Conservation (phyloP, 2,113 vertebrate genomes). For the Rhea americana region DNA sequence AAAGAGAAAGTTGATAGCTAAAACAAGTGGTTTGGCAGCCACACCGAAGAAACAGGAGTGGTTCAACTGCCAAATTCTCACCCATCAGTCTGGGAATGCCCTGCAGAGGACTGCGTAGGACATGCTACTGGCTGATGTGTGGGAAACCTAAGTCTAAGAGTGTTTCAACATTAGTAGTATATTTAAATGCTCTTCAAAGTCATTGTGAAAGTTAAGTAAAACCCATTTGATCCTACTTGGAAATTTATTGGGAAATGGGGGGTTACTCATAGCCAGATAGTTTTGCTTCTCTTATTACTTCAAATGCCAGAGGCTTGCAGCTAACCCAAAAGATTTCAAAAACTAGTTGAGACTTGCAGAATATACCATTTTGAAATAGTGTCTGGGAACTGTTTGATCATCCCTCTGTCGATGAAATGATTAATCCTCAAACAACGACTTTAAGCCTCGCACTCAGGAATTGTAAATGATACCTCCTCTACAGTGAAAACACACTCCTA, state of each 20-base stretch:
- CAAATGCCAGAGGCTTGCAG: constrained; percentile 2
- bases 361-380: not conserved
- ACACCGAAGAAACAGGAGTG: constrained; percentile 11
- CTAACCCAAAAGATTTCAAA: not conserved
- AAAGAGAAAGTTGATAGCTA: constrained; percentile 53
- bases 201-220: constrained; percentile 44
- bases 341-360: not conserved
- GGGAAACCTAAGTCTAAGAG: constrained; percentile 29
- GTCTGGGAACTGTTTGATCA: not conserved
- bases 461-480: not conserved
- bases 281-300: not conserved
- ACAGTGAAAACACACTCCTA: not conserved
- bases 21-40: constrained; percentile 66
- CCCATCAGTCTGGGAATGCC: constrained; percentile 47
- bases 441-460: not conserved
- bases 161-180: constrained; percentile 37
- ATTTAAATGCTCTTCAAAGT: constrained; percentile 58
- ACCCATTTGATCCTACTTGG: constrained; percentile 1
- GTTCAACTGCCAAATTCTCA: constrained; percentile 48
- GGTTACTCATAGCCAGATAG: constrained; percentile 29
- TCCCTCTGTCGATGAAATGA: not conserved
- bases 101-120: constrained; percentile 47
- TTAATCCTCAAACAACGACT: not conserved
- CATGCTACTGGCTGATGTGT: not conserved
- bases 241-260: constrained; percentile 55